Base-by-base conservation (phyloP, 2,113 vertebrate genomes). In the Hepsetus odoe region DNA sequence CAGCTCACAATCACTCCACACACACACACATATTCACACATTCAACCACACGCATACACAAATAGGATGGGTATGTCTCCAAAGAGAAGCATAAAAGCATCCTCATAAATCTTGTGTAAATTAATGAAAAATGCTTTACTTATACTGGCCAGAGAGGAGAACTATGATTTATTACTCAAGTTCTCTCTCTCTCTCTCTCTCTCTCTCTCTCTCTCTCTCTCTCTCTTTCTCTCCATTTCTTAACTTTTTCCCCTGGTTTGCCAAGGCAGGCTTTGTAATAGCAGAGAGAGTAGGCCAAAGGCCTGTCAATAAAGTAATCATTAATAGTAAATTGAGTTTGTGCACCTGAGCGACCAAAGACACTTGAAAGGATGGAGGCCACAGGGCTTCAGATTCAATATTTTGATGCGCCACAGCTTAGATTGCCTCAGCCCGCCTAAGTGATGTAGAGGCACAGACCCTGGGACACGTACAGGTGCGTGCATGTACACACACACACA, bases 221-320 rank as follows among this genome's bases (percentile, higher is more conserved):
- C 51, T 65, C 44, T 26, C 56, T 71, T 32, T 42, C 30, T 61
- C 16, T 72, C 70, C 58, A 14, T 65, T n/a, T 38, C 8, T 58
- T 73, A 65, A 66, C 59, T 73, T 73, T 38, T 65, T n/a, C n/a
- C 24, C 35, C 56, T 65, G 26, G 18, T n/a, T 51, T 38, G 72
- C 67, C 66, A 33, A 49, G 11, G 14, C 18, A 28, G 42, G 56
- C 18, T 73, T 62, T 77, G 53, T 68, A 64, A 68, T 35, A 58
- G 61, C 58, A 26, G 18, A 77, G 38, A 70, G 42, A 61, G 65
- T 9, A 10, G 56, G 59, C 80, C 74, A 81, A 40, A 40, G 80
- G 61, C 68, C 55, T 80, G 77, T 83, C 82, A 83, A 83, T 83
- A 83, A 80, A 76, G 68, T 80, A 80, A 83, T 83, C 73, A 80